Conservation (phyloP, 2,113 vertebrate genomes). For the Ibidorhyncha struthersii region DNA sequence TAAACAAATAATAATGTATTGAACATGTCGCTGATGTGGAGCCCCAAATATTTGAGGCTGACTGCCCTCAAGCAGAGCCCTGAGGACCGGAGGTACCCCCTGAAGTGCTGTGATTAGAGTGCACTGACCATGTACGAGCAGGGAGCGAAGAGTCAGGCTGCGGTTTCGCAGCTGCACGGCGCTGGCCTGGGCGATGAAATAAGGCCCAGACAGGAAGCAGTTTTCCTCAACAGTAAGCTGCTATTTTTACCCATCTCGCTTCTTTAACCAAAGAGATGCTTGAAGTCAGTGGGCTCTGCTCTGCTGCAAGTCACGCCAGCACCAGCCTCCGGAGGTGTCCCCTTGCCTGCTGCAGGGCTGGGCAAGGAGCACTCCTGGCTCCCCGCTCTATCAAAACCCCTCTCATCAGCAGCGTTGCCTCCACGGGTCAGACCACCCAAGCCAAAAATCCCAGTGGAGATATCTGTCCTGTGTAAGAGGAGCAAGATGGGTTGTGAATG, state of each 20-base stretch:
- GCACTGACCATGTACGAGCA: not conserved
- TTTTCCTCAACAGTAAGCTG: constrained; percentile 52
- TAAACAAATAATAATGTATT: not conserved
- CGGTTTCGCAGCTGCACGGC: not conserved
- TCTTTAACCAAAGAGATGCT: not conserved
- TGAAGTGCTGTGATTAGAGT: fast-evolving
- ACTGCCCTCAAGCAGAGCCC: not conserved
- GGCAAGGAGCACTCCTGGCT: not conserved
- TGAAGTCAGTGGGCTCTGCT: not conserved
- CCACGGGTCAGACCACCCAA: not conserved
- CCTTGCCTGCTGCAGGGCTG: fast-evolving
- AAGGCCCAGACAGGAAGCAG: constrained; percentile 39
- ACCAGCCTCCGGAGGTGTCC: not conserved
- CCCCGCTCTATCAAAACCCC: not conserved
- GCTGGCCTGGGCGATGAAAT: not conserved
- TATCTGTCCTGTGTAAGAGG: not conserved
- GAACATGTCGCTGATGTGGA: not conserved
- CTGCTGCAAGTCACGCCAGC: not conserved
- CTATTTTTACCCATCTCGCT: constrained; percentile 51
- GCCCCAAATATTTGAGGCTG: not conserved
- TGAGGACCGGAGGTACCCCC: not conserved
- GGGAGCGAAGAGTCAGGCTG: not conserved
- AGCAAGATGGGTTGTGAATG: fast-evolving
- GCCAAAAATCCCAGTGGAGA: not conserved
- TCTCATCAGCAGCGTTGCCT: fast-evolving